Evolutionary conservation across 2,113 vertebrate genomes (phyloP).

Genomic region (Engraulis encrasicolus): DNA sequence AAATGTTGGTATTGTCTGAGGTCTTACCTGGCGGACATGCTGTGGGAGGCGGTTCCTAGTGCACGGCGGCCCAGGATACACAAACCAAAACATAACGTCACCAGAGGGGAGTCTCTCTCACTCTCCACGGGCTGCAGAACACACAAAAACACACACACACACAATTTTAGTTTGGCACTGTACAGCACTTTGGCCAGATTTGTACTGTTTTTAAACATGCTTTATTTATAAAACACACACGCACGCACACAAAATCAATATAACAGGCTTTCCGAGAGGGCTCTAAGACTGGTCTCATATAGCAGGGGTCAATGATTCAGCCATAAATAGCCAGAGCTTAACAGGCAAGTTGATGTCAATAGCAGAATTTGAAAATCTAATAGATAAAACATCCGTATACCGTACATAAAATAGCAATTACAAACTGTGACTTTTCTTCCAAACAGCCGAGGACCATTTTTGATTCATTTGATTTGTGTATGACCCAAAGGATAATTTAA

Average conservation of each 20-base stretch:
- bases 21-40: conserved; percentile 89
- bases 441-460: too few relatives aligned
- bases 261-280: background rate
- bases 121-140: conserved; percentile 79
- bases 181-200: too few relatives aligned
- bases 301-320: background rate
- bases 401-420: too few relatives aligned
- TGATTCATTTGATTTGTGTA: too few relatives aligned
- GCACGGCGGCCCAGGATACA: conserved; percentile 88
- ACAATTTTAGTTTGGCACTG: too few relatives aligned
- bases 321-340: background rate
- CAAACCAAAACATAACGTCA: conserved; percentile 86
- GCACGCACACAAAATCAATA: background rate
- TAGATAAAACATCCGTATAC: too few relatives aligned
- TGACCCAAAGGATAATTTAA: too few relatives aligned
- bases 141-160: conserved; percentile 16
- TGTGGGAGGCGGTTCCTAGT: conserved; percentile 87
- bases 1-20: background rate
- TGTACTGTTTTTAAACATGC: too few relatives aligned
- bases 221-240: too few relatives aligned
- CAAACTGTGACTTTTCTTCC: too few relatives aligned
- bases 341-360: background rate
- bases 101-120: conserved; percentile 85
- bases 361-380: background rate
- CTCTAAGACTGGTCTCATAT: background rate